Conservation (phyloP, 2,888 invertebrate genomes). For the Lasioglossum villosulum region DNA sequence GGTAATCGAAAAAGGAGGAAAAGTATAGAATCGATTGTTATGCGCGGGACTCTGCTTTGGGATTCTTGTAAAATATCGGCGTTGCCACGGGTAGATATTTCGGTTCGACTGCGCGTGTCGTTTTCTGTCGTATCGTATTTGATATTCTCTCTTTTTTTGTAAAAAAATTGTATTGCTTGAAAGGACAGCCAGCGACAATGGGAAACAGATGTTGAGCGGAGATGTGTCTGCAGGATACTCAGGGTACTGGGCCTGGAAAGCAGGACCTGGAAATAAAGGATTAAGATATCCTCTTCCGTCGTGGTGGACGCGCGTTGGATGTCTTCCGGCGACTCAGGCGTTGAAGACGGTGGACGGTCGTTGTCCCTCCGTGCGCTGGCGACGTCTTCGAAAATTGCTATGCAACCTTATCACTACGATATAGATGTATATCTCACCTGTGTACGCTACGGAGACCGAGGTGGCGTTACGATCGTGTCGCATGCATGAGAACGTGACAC, state of each 20-base stretch:
- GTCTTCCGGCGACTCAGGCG: slow-evolving; percentile 66
- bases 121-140: slow-evolving; percentile 50
- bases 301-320: slow-evolving; percentile 43
- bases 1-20: slow-evolving; percentile 34
- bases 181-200: slow-evolving; percentile 81
- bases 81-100: slow-evolving; percentile 53
- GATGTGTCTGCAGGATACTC: slow-evolving; percentile 83
- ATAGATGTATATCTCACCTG: slow-evolving; percentile 65
- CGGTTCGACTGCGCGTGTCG: slow-evolving; percentile 57
- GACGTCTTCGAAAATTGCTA: slow-evolving; percentile 62
- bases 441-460: slow-evolving; percentile 62
- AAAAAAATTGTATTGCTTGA: slow-evolving; percentile 68
- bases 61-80: slow-evolving; percentile 42
- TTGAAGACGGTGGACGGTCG: slow-evolving; percentile 32
- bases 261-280: slow-evolving; percentile 85
- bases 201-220: slow-evolving; percentile 81
- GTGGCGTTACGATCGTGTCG: slow-evolving; percentile 53
- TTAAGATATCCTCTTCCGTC: slow-evolving; percentile 77
- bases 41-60: slow-evolving; percentile 54
- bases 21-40: slow-evolving; percentile 55
- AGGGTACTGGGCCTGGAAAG: slow-evolving; percentile 83
- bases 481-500: slow-evolving; percentile 5
- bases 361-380: slow-evolving; percentile 45
- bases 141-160: not conserved
- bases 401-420: slow-evolving; percentile 67